Conservation (phyloP, 2,113 vertebrate genomes). For the Myrmophylax atrothorax region DNA sequence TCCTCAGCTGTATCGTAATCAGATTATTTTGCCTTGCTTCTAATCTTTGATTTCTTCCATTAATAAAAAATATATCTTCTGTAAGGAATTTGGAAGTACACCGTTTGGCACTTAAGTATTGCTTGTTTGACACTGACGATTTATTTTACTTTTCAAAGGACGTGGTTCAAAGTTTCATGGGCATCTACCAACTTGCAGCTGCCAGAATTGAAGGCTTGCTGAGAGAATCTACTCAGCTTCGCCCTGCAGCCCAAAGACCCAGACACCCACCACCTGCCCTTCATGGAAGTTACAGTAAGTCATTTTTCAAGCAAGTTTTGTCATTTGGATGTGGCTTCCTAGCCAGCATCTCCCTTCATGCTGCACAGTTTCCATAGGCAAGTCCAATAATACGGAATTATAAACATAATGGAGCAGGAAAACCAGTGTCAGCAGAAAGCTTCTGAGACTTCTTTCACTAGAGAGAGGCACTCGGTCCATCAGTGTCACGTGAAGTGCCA, state of each 20-base stretch:
- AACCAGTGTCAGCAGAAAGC: not conserved
- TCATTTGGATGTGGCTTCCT: not conserved
- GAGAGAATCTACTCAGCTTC: conserved; percentile 68
- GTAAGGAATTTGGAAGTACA: not conserved
- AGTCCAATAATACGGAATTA: not conserved
- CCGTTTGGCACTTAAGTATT: conserved; percentile 19
- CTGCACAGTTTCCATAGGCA: not conserved
- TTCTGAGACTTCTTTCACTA: not conserved
- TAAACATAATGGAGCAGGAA: not conserved
- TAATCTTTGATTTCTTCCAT: not conserved
- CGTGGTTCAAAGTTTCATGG: conserved; percentile 78
- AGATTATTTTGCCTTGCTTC: not conserved
- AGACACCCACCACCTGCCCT: conserved; percentile 75
- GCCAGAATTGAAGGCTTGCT: conserved; percentile 75
- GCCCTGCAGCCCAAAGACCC: conserved; percentile 73
- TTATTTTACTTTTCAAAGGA: conserved; percentile 78
- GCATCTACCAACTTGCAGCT: conserved; percentile 79
- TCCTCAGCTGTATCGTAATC: conserved; percentile 38
- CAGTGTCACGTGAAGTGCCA: not conserved
- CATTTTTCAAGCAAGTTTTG: not conserved
- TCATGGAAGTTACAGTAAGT: conserved; percentile 80
- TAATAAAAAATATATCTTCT: not conserved
- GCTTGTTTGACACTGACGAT: conserved; percentile 75
- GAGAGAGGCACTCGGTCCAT: not conserved
- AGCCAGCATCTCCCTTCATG: not conserved